A percentile compares a stretch with the other conserved stretches of the same genome.
These are phyloP conservation scores for Aurelia aurita complex sp. Pacific DNA, from an alignment of 30 jellyfish, hydroid and myxozoan genomes.

Conservation along the genomic window DNA sequence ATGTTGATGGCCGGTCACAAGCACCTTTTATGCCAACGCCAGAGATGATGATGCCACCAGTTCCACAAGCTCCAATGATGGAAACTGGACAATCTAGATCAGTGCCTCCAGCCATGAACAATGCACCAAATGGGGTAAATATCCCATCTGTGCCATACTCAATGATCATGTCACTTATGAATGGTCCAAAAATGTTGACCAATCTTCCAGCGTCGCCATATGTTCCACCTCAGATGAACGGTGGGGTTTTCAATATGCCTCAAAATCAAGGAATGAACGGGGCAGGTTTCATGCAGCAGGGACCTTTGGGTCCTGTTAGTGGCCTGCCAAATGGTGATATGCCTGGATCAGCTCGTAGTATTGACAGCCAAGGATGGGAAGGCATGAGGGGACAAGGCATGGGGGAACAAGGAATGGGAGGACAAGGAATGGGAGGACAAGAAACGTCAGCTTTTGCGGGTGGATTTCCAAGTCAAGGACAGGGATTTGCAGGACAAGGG, in stretches of 20 bases:
- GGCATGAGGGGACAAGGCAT: slow-evolving; percentile 13
- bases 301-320: slow-evolving; percentile 2
- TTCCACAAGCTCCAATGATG: slow-evolving; percentile 65
- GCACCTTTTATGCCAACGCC: slow-evolving; percentile 66
- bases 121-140: slow-evolving; percentile 8
- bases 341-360: slow-evolving; percentile 43
- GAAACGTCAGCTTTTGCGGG: slow-evolving; percentile 49
- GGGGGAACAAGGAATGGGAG: slow-evolving; percentile 24
- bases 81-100: slow-evolving; percentile 59
- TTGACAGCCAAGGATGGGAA: neutral
- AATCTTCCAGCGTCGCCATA: slow-evolving; percentile 63
- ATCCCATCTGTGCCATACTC: slow-evolving; percentile 68
- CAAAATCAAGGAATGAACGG: slow-evolving; percentile 29
- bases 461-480: slow-evolving; percentile 7
- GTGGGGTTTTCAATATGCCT: slow-evolving; percentile 58
- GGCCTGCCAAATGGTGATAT: slow-evolving; percentile 14
- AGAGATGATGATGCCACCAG: slow-evolving; percentile 16
- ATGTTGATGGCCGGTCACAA: slow-evolving; percentile 24
- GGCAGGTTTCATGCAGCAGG: slow-evolving; percentile 30
- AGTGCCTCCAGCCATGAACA: slow-evolving; percentile 23
- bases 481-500: slow-evolving; percentile 17
- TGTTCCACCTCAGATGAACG: slow-evolving; percentile 62
- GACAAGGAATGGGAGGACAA: slow-evolving; percentile 35
- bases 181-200: slow-evolving; percentile 63
- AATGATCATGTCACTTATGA: slow-evolving; percentile 59